Conservation (phyloP, 2,113 vertebrate species). For the Siphamia tubifer region DNA sequence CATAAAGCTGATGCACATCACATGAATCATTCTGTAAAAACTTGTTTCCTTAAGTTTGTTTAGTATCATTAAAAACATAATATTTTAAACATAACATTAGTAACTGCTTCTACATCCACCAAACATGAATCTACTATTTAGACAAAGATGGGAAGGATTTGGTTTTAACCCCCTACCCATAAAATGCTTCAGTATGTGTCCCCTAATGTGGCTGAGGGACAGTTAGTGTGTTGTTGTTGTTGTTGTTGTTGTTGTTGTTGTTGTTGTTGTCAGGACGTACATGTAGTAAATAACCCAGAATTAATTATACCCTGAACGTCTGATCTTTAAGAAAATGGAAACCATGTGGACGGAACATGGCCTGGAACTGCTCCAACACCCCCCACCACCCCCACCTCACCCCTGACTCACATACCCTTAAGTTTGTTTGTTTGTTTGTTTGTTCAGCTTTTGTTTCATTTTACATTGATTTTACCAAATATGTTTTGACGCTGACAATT, state of each 20-base stretch:
- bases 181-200: conserved; percentile 45
- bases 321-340: conserved; percentile 3
- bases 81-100: too few species aligned
- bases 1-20: too few species aligned
- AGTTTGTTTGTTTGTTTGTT: too few species aligned
- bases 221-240: conserved; percentile 7
- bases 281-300: conserved; percentile 15
- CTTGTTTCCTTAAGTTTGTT: too few species aligned
- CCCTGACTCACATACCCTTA: too few species aligned
- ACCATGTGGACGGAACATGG: not conserved
- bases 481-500: too few species aligned
- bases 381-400: too few species aligned
- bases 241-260: not conserved
- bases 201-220: conserved; percentile 11
- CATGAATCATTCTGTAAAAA: too few species aligned
- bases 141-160: conserved; percentile 23
- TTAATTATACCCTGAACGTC: not conserved
- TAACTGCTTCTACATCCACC: conserved; percentile 28
- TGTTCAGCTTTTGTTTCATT: too few species aligned
- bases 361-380: too few species aligned
- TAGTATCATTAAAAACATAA: too few species aligned
- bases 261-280: not conserved
- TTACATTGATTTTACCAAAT: too few species aligned
- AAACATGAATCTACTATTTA: conserved; percentile 16
- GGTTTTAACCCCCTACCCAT: conserved; percentile 9